These are phyloP conservation scores for Brachionus paranguensis DNA, from an alignment of 1,140 invertebrate genomes.

Conservation along the genomic window DNA sequence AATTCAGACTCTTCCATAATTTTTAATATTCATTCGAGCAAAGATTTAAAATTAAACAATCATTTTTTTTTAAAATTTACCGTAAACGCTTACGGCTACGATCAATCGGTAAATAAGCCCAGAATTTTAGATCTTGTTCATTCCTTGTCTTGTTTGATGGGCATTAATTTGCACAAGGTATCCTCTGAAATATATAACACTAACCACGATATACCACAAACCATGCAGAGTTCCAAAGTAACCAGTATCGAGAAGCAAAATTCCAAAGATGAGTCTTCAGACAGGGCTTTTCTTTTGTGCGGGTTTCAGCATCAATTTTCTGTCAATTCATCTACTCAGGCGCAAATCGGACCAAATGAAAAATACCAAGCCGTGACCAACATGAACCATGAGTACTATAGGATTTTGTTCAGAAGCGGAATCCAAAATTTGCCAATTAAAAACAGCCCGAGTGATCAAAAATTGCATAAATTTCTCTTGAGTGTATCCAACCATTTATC, in stretches of 20 bases:
- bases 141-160: background rate
- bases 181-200: background rate
- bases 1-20: background rate
- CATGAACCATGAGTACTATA: conserved; percentile 3
- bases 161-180: background rate
- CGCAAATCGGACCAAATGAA: background rate
- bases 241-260: background rate
- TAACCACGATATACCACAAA: background rate
- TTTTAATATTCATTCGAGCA: conserved; percentile 8
- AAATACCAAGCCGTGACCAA: background rate
- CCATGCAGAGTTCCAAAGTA: background rate
- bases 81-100: conserved; percentile 15
- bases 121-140: background rate
- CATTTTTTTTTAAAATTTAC: background rate
- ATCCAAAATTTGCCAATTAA: background rate
- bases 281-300: background rate
- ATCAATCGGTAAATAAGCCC: background rate
- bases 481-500: background rate
- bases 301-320: conserved; percentile 34
- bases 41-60: background rate
- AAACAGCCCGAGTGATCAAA: background rate
- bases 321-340: background rate
- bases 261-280: background rate
- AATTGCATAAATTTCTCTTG: background rate
- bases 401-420: background rate